Conservation (phyloP, 2,888 invertebrate species). For the Melieria crassipennis region DNA sequence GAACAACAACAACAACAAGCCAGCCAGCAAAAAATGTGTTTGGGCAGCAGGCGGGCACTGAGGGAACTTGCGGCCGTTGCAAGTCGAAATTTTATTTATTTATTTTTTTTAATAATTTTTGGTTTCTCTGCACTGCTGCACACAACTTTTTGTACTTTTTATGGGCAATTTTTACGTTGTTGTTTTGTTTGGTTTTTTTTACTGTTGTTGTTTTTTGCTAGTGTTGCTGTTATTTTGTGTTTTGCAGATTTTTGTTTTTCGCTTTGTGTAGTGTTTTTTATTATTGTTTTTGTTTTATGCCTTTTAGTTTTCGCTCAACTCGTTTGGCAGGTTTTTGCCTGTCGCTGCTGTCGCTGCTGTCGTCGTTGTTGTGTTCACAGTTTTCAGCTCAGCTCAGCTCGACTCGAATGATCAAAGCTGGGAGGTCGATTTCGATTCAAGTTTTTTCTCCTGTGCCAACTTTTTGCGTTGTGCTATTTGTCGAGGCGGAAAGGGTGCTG, state of each 20-base stretch:
- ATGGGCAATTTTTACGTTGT: not conserved
- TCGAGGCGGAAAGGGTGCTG: too few relatives aligned
- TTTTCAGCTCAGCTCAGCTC: conserved; percentile 13
- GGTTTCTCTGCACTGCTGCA: too few relatives aligned
- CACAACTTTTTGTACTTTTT: too few relatives aligned
- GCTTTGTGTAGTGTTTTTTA: conserved; percentile 21
- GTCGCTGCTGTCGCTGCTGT: conserved; percentile 21
- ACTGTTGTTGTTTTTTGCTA: conserved; percentile 24
- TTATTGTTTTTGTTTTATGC: conserved; percentile 39
- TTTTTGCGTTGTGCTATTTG: too few relatives aligned
- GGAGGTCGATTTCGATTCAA: conserved; percentile 12
- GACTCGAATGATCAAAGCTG: conserved; percentile 7
- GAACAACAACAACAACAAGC: too few relatives aligned
- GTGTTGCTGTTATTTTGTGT: conserved; percentile 18
- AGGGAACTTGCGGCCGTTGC: too few relatives aligned
- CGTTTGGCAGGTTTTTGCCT: conserved; percentile 54
- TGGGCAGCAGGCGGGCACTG: too few relatives aligned
- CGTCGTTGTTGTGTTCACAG: conserved; percentile 27
- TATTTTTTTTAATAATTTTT: too few relatives aligned
- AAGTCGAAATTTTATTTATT: too few relatives aligned
- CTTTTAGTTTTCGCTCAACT: conserved; percentile 45
- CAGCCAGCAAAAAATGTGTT: too few relatives aligned
- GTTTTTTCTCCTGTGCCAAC: too few relatives aligned
- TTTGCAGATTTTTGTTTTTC: conserved; percentile 38
- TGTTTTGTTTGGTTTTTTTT: conserved; percentile 19